Evolutionary conservation across 1,140 invertebrate species (phyloP).

Genomic region (Drosophila setifemur): DNA sequence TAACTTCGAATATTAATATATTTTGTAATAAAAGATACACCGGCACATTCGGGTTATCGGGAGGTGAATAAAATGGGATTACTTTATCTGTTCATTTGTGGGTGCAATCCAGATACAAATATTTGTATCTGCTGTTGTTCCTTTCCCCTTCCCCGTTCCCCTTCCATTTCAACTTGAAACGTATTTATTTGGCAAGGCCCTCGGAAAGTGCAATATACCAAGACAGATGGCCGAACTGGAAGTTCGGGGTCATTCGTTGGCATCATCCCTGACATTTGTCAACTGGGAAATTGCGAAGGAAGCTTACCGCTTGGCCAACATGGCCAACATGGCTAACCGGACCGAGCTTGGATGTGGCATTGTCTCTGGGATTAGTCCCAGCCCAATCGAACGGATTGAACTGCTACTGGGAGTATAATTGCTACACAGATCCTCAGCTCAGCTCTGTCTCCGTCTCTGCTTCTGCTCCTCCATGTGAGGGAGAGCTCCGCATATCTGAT

Average conservation of each 20-base stretch:
- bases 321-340: slow-evolving; percentile 1
- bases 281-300: slow-evolving; percentile 30
- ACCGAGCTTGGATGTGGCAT: slow-evolving; percentile 6
- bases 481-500: not conserved
- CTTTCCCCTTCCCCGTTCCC: not conserved
- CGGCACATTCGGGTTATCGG: too few relatives aligned
- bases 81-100: slow-evolving; percentile 5
- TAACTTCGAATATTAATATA: not conserved
- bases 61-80: not conserved
- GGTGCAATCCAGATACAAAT: slow-evolving; percentile 1
- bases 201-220: not conserved
- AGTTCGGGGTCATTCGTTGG: slow-evolving; percentile 15
- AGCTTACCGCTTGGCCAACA: slow-evolving; percentile 24
- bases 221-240: slow-evolving; percentile 5
- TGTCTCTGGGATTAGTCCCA: slow-evolving; percentile 29
- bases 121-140: not conserved
- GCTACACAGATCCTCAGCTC: not conserved
- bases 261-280: slow-evolving; percentile 38
- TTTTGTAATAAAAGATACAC: too few relatives aligned
- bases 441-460: too few relatives aligned
- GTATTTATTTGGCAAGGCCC: slow-evolving; percentile 3
- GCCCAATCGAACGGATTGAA: slow-evolving; percentile 24
- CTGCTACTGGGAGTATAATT: slow-evolving; percentile 8
- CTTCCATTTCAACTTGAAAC: not conserved
- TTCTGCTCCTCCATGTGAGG: not conserved